Percentiles rank a stretch among this genome's conserved stretches.
phyloP scores from a whole-genome alignment of 2,797 vertebrate species.

The Trematomus bernacchii region DNA sequence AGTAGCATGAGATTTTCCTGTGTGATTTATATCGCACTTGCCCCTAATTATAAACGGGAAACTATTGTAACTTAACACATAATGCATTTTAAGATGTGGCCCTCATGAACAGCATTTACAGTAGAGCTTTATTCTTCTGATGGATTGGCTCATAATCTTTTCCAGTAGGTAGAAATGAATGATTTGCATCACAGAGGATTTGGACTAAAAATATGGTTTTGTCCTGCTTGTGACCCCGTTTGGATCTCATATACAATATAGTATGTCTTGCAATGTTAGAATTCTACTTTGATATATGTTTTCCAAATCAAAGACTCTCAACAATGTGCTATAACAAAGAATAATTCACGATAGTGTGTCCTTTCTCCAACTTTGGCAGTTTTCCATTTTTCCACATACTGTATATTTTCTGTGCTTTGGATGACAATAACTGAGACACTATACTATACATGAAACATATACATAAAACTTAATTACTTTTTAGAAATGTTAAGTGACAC shows the following conservation, averaged over 20 bases:
- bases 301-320: slow-evolving; percentile 46
- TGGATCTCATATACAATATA: slow-evolving; percentile 44
- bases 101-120: slow-evolving; percentile 27
- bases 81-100: slow-evolving; percentile 19
- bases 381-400: slow-evolving; percentile 45
- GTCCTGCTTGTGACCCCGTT: slow-evolving; percentile 71
- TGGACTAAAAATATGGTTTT: slow-evolving; percentile 65
- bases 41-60: slow-evolving; percentile 64
- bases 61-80: slow-evolving; percentile 45
- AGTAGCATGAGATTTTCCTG: slow-evolving; percentile 65
- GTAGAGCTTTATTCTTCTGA: slow-evolving; percentile 31
- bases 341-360: slow-evolving; percentile 34
- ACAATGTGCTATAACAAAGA: slow-evolving; percentile 55
- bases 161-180: slow-evolving; percentile 54
- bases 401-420: slow-evolving; percentile 10
- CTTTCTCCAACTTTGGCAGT: slow-evolving; percentile 37
- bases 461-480: slow-evolving; percentile 26
- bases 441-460: slow-evolving; percentile 32
- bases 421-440: slow-evolving; percentile 35
- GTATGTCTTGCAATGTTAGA: slow-evolving; percentile 41
- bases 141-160: slow-evolving; percentile 39
- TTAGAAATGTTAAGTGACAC: slow-evolving; percentile 27
- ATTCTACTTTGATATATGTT: slow-evolving; percentile 64
- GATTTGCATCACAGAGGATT: slow-evolving; percentile 59
- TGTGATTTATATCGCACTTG: slow-evolving; percentile 73